These are phyloP conservation scores for Pangasianodon gigas DNA, from an alignment of 2,113 vertebrate genomes.

Conservation along the genomic window DNA sequence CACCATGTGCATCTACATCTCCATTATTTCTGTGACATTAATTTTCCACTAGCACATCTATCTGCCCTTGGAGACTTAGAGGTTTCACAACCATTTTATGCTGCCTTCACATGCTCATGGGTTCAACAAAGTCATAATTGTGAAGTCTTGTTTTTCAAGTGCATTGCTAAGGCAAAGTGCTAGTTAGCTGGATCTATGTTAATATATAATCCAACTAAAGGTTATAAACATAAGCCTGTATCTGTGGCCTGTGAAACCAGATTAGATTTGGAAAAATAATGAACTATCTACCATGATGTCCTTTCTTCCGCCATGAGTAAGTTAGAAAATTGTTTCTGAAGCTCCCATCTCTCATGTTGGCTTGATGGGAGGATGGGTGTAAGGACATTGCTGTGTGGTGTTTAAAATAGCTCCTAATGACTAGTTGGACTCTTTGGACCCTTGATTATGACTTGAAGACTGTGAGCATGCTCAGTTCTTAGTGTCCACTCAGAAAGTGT, in stretches of 20 bases:
- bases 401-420: constrained; percentile 51
- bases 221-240: not conserved
- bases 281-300: not conserved
- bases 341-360: not conserved
- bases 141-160: not conserved
- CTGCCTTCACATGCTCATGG: not conserved
- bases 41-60: not conserved
- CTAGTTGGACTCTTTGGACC: constrained; percentile 17
- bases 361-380: not conserved
- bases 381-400: constrained; percentile 22
- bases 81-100: not conserved
- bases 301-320: not conserved
- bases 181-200: not conserved
- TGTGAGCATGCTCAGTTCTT: not conserved
- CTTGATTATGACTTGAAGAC: constrained; percentile 29
- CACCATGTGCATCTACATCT: not conserved
- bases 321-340: not conserved
- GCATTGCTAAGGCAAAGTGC: not conserved
- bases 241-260: not conserved
- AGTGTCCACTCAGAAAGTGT: not conserved
- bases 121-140: not conserved
- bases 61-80: not conserved
- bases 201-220: not conserved
- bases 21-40: not conserved
- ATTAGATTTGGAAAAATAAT: not conserved